phyloP scores from a whole-genome alignment of 2,113 vertebrate genomes.

The Stigmatopora argus region DNA sequence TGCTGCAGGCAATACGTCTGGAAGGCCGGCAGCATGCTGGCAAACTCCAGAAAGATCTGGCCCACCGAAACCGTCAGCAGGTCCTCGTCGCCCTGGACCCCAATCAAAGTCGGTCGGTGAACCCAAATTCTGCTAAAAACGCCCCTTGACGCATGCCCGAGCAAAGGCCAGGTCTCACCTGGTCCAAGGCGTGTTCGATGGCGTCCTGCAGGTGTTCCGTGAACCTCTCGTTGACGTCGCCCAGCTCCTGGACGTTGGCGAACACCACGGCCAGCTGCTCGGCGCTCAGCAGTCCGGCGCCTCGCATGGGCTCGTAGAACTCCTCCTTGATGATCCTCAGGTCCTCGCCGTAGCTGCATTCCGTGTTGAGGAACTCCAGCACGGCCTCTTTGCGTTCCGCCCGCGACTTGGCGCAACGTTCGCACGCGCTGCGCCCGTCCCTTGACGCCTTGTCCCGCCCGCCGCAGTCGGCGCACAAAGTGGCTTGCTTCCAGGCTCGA shows the following conservation, averaged over 20 bases:
- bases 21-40: constrained; percentile 90
- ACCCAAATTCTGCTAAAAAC: too few relatives aligned
- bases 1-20: constrained; percentile 94
- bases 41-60: constrained; percentile 87
- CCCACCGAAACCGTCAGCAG: constrained; percentile 84
- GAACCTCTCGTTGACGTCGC: constrained; percentile 83
- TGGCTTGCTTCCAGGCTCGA: constrained; percentile 77
- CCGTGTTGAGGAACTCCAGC: constrained; percentile 86
- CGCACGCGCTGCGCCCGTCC: constrained; percentile 69
- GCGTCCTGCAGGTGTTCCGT: constrained; percentile 83
- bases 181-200: constrained; percentile 81
- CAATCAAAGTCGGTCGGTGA: background rate
- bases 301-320: constrained; percentile 86
- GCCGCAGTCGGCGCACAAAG: constrained; percentile 79
- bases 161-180: constrained; percentile 60
- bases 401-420: constrained; percentile 79
- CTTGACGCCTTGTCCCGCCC: constrained; percentile 67
- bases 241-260: constrained; percentile 84
- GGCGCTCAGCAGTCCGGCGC: constrained; percentile 75
- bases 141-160: too few relatives aligned
- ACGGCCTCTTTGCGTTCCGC: constrained; percentile 85
- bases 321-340: constrained; percentile 85
- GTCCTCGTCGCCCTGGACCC: constrained; percentile 79
- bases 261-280: constrained; percentile 83
- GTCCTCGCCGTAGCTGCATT: constrained; percentile 83